Percentiles rank a stretch among this genome's conserved stretches.
Evolutionary conservation across 2,888 invertebrate genomes (phyloP).

Genomic region (Mesorhabditis spiculigera): DNA sequence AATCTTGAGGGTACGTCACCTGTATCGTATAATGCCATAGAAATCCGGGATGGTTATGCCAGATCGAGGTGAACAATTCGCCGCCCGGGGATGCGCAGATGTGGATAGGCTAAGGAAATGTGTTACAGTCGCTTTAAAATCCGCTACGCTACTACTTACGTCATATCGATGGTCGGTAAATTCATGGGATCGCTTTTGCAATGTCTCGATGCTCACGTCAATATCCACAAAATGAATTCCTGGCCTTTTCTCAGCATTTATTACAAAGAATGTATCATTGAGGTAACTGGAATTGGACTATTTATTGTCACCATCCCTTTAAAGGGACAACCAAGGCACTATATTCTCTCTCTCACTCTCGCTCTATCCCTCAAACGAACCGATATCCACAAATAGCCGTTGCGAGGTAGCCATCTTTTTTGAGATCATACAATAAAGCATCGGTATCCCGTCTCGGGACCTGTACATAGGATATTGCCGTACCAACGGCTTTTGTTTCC

Average conservation of each 20-base stretch:
- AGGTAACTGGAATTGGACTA: not conserved
- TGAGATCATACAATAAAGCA: not conserved
- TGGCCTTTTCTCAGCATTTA: not conserved
- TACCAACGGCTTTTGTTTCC: not conserved
- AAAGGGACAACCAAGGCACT: not conserved
- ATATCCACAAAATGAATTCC: not conserved
- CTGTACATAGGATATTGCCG: not conserved
- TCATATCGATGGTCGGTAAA: not conserved
- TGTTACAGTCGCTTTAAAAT: too few relatives aligned
- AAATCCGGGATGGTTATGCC: constrained; percentile 25
- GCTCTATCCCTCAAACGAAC: not conserved
- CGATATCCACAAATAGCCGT: not conserved
- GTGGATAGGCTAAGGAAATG: not conserved
- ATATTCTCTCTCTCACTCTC: too few relatives aligned
- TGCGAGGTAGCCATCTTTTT: not conserved
- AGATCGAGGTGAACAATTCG: constrained; percentile 25
- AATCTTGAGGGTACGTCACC: constrained; percentile 3
- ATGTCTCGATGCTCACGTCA: not conserved
- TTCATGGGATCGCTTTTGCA: not conserved
- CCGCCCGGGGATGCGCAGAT: not conserved
- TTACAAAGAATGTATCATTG: not conserved
- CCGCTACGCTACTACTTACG: too few relatives aligned
- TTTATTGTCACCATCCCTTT: not conserved
- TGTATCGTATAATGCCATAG: constrained; percentile 31
- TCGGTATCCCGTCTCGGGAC: not conserved